phyloP scores from a whole-genome alignment of 2,888 invertebrate genomes.

The Synergus umbraculus region DNA sequence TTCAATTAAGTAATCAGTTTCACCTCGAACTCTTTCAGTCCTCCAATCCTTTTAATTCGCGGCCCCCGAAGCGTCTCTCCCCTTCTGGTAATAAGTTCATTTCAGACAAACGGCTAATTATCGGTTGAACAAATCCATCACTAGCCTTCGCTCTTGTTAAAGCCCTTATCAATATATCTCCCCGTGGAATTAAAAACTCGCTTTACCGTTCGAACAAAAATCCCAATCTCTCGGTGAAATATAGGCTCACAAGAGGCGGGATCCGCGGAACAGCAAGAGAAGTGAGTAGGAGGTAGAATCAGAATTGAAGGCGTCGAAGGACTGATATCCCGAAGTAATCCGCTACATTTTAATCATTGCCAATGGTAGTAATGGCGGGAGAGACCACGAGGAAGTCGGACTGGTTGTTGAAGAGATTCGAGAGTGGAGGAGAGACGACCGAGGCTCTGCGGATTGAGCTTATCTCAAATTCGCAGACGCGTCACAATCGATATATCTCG shows the following conservation, averaged over 20 bases:
- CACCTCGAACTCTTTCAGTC: background rate
- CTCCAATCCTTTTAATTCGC: background rate
- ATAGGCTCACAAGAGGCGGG: constrained; percentile 3
- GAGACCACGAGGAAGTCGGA: constrained; percentile 27
- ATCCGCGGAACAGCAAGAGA: constrained; percentile 1
- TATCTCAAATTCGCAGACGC: constrained; percentile 76
- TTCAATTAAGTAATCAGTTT: background rate
- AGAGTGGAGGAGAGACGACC: constrained; percentile 40
- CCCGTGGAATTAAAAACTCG: constrained; percentile 12
- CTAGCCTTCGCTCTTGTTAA: background rate
- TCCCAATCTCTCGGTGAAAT: constrained; percentile 16
- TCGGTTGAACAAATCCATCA: constrained; percentile 26
- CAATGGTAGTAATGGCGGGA: constrained; percentile 14
- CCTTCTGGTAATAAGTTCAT: background rate
- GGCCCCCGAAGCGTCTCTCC: background rate
- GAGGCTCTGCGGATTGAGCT: constrained; percentile 72
- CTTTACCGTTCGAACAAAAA: constrained; percentile 8
- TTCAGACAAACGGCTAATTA: constrained; percentile 24
- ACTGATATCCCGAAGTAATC: constrained; percentile 26
- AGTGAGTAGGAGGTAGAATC: background rate
- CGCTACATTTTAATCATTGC: constrained; percentile 23
- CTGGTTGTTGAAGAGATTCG: constrained; percentile 25
- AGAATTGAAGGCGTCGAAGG: constrained; percentile 5
- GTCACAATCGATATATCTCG: constrained; percentile 76
- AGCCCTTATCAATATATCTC: constrained; percentile 3